These are phyloP conservation scores for Leucoraja ocellata DNA, from an alignment of 2,797 vertebrate genomes.

Conservation along the genomic window DNA sequence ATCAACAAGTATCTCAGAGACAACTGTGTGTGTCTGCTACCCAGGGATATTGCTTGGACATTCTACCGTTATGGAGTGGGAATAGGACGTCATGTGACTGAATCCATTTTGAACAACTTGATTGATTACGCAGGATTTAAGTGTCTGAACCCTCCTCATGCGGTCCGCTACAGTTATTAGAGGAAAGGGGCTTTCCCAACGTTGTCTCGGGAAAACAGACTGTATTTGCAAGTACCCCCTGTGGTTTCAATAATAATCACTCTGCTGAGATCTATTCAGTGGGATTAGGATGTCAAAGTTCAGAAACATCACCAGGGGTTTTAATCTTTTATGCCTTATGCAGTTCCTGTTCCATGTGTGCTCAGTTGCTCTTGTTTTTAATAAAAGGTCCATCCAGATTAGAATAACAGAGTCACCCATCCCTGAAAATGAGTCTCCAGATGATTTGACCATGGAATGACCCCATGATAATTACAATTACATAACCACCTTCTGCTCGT, in stretches of 20 bases:
- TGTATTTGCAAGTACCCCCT: too few relatives aligned
- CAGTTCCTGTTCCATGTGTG: background rate
- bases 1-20: background rate
- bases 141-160: background rate
- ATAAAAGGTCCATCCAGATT: background rate
- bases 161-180: background rate
- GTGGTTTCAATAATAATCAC: conserved; percentile 18
- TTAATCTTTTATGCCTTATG: background rate
- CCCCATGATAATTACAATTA: conserved; percentile 17
- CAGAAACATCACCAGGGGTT: conserved; percentile 1
- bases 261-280: background rate
- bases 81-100: background rate
- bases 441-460: conserved; percentile 20
- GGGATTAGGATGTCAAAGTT: background rate
- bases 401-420: conserved; percentile 25
- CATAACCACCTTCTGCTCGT: conserved; percentile 13
- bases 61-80: background rate
- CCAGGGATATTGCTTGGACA: background rate
- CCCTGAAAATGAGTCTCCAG: background rate
- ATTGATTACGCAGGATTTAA: background rate
- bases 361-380: background rate
- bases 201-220: background rate
- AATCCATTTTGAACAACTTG: conserved; percentile 9
- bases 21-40: background rate
- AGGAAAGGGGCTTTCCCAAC: background rate